Percentiles rank a stretch among this genome's conserved stretches.
phyloP scores from a whole-genome alignment of 2,888 invertebrate genomes.

The Nomada fabriciana region DNA sequence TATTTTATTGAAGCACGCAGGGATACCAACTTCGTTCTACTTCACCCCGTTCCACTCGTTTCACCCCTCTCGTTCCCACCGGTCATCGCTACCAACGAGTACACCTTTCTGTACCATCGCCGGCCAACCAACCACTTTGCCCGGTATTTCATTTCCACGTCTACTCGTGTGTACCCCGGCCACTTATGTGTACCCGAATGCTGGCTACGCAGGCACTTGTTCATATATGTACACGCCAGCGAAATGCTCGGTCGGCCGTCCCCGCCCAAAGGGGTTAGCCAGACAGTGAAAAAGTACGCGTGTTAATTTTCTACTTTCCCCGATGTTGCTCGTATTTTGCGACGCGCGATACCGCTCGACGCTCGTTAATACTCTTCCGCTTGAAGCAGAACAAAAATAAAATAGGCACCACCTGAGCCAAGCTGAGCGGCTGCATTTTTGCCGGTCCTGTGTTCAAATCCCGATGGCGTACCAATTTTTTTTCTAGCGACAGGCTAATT shows the following conservation, averaged over 20 bases:
- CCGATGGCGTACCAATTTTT: conserved; percentile 21
- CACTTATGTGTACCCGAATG: conserved; percentile 58
- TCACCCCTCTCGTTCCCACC: conserved; percentile 27
- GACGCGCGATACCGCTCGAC: neutral
- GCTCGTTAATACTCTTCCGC: neutral
- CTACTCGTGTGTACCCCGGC: conserved; percentile 51
- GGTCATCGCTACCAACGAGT: neutral
- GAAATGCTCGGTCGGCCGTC: conserved; percentile 18
- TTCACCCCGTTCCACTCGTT: conserved; percentile 61
- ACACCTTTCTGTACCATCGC: conserved; percentile 28
- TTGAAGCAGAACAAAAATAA: neutral
- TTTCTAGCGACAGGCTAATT: conserved; percentile 27
- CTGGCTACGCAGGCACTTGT: conserved; percentile 51
- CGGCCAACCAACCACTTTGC: conserved; percentile 47
- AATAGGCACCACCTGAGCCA: neutral
- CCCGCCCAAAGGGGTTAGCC: neutral
- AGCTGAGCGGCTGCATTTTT: neutral
- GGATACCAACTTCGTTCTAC: conserved; percentile 67
- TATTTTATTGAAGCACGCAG: conserved; percentile 71
- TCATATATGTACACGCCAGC: conserved; percentile 32
- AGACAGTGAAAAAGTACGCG: conserved; percentile 29
- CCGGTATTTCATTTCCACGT: conserved; percentile 58
- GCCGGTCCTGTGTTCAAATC: neutral
- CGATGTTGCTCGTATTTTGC: neutral
- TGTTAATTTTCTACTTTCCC: conserved; percentile 29